Conservation (phyloP, 2,888 invertebrate genomes). For the Dendrolimus houi region DNA sequence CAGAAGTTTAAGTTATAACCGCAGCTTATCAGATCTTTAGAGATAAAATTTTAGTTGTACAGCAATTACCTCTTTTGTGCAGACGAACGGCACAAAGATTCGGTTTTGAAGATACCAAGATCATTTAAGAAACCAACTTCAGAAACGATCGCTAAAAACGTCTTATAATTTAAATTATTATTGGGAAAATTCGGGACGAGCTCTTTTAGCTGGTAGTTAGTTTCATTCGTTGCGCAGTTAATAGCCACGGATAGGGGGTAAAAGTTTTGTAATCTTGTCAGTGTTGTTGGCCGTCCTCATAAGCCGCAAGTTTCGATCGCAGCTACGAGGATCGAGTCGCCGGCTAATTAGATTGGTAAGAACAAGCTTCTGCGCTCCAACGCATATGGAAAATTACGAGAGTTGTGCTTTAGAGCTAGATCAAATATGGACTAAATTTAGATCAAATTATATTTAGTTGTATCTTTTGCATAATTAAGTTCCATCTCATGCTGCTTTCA, state of each 20-base stretch:
- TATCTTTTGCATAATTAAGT: too few relatives aligned
- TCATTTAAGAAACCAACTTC: too few relatives aligned
- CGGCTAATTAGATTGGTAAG: slow-evolving; percentile 52
- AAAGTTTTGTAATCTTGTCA: slow-evolving; percentile 55
- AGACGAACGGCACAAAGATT: slow-evolving; percentile 42
- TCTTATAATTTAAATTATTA: background rate
- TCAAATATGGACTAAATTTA: too few relatives aligned
- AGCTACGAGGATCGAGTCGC: slow-evolving; percentile 38
- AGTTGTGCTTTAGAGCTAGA: too few relatives aligned
- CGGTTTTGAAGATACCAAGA: slow-evolving; percentile 27
- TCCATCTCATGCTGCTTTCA: too few relatives aligned
- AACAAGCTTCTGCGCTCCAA: slow-evolving; percentile 25
- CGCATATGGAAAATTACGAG: slow-evolving; percentile 9
- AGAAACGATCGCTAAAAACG: too few relatives aligned
- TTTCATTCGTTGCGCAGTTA: slow-evolving; percentile 10
- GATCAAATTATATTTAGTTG: too few relatives aligned
- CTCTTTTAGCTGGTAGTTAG: background rate
- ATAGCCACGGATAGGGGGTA: slow-evolving; percentile 19
- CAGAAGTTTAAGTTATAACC: too few relatives aligned
- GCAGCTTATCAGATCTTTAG: too few relatives aligned
- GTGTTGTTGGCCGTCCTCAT: slow-evolving; percentile 35
- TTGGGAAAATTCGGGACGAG: background rate
- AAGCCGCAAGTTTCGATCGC: slow-evolving; percentile 49
- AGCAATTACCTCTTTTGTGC: slow-evolving; percentile 40
- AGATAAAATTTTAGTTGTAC: too few relatives aligned